These are phyloP conservation scores for Columbina picui DNA, from an alignment of 2,113 vertebrate species.

Conservation along the genomic window DNA sequence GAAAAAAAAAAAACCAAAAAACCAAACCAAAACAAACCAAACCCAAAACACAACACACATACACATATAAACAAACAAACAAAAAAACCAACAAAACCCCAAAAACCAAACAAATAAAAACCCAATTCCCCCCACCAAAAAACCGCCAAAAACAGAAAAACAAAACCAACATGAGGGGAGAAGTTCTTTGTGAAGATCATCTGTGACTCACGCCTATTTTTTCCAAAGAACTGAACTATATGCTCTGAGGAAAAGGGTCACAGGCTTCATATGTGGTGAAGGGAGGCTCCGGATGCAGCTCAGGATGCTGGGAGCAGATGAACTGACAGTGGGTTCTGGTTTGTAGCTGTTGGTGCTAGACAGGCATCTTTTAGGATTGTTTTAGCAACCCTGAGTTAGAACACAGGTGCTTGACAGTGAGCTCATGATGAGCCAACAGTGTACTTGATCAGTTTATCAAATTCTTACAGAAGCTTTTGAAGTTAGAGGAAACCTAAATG, in stretches of 20 bases:
- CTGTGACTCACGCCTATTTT: not conserved
- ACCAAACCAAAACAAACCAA: too few relatives aligned
- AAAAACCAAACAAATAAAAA: too few relatives aligned
- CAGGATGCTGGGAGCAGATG: not conserved
- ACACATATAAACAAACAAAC: too few relatives aligned
- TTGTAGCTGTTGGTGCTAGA: not conserved
- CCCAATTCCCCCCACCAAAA: too few relatives aligned
- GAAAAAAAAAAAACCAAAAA: too few relatives aligned
- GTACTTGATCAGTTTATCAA: not conserved
- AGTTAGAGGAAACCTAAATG: not conserved
- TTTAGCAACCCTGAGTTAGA: not conserved
- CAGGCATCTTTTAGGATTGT: not conserved
- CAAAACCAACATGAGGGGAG: not conserved
- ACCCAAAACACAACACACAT: too few relatives aligned
- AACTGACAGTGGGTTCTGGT: not conserved
- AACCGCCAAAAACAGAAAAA: too few relatives aligned
- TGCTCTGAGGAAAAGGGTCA: not conserved
- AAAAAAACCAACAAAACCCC: too few relatives aligned
- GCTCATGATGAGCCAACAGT: accelerated
- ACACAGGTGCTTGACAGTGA: not conserved
- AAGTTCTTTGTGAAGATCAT: not conserved
- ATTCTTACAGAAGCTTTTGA: not conserved
- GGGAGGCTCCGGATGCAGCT: not conserved
- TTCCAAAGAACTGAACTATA: not conserved
- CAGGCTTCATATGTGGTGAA: not conserved